phyloP scores from a whole-genome alignment of 2,113 vertebrate species.

The Haemorhous mexicanus region DNA sequence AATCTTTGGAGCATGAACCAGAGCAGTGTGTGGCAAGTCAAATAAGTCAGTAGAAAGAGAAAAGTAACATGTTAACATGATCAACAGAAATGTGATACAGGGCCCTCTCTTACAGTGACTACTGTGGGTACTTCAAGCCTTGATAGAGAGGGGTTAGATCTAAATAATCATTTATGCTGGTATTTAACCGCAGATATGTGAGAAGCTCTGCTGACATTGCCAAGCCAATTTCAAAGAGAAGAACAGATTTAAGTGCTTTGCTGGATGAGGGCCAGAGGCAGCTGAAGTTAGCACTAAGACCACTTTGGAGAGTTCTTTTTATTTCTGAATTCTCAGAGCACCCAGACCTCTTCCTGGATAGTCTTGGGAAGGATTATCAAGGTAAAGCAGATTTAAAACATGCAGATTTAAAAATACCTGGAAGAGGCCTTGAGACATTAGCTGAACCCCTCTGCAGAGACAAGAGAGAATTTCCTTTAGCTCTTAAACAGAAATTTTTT shows the following conservation, averaged over 20 bases:
- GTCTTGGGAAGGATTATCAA: neutral
- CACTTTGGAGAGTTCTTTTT: neutral
- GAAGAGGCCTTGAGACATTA: neutral
- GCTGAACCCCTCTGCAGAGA: neutral
- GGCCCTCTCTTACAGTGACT: neutral
- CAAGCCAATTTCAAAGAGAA: slow-evolving; percentile 11
- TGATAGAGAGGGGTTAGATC: neutral
- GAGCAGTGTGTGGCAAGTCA: neutral
- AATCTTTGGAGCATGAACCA: neutral
- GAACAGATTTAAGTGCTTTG: slow-evolving; percentile 37
- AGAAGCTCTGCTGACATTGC: neutral
- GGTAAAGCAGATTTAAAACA: neutral
- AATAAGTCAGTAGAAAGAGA: neutral
- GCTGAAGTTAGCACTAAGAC: neutral
- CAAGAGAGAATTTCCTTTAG: neutral
- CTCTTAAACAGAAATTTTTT: neutral
- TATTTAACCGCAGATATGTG: neutral
- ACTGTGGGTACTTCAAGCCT: neutral
- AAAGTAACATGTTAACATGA: neutral
- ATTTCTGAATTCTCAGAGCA: slow-evolving; percentile 15
- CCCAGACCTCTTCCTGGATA: neutral
- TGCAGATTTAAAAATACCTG: neutral
- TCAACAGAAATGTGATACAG: neutral
- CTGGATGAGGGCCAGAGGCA: slow-evolving; percentile 20
- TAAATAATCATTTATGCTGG: neutral